phyloP scores from a whole-genome alignment of 2,113 vertebrate species.

The Protobothrops flavoviridis region DNA sequence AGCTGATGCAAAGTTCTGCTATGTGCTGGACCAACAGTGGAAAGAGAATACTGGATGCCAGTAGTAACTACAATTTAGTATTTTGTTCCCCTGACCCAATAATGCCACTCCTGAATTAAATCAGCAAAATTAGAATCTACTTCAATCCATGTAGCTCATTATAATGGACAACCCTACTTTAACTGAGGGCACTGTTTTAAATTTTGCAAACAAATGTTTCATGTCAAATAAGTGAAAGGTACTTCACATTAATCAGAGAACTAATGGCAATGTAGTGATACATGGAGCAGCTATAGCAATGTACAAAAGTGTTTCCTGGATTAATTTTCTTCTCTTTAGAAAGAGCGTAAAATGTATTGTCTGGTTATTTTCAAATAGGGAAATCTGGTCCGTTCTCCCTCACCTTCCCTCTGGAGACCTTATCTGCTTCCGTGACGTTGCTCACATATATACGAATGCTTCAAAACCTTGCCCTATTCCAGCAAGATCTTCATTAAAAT shows the following conservation, averaged over 20 bases:
- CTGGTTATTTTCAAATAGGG: conserved; percentile 19
- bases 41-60: neutral
- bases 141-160: neutral
- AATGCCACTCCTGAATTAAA: neutral
- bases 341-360: neutral
- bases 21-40: neutral
- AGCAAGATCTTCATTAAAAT: conserved; percentile 55
- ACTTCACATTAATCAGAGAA: neutral
- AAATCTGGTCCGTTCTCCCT: neutral
- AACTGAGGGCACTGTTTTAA: neutral
- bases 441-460: neutral
- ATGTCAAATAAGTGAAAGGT: neutral
- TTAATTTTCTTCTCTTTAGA: neutral
- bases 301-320: neutral
- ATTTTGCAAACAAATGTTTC: neutral
- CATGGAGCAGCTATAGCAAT: neutral
- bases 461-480: conserved; percentile 2
- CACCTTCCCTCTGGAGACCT: conserved; percentile 7
- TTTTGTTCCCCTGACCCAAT: neutral
- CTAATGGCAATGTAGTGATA: neutral
- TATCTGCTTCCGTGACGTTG: neutral
- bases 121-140: neutral
- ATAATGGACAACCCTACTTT: neutral
- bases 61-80: neutral
- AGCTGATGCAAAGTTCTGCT: neutral